Evolutionary conservation across 2,113 vertebrate species (phyloP).

Genomic region (Onychorhynchus coronatus): DNA sequence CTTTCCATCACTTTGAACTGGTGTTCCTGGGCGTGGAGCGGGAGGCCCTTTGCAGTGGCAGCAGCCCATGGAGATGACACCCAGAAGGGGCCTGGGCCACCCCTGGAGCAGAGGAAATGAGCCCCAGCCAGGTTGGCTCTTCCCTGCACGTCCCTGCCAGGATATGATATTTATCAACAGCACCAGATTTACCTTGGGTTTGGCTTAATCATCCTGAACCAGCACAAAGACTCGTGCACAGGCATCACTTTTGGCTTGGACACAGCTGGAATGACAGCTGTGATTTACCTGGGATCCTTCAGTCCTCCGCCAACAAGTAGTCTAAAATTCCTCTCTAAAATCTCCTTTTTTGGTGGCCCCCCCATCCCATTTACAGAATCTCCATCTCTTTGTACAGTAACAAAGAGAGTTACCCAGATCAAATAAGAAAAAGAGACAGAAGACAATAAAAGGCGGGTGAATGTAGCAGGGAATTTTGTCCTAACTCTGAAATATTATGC

Average conservation of each 20-base stretch:
- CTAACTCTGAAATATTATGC: not conserved
- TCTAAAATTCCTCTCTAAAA: not conserved
- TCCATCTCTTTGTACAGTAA: not conserved
- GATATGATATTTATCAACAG: not conserved
- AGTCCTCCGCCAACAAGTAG: not conserved
- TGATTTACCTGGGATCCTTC: not conserved
- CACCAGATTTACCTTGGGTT: not conserved
- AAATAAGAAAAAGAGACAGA: not conserved
- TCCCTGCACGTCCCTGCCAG: not conserved
- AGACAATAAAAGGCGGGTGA: not conserved
- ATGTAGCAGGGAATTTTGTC: not conserved
- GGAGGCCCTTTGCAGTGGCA: not conserved
- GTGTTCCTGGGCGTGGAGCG: not conserved
- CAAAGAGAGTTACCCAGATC: not conserved
- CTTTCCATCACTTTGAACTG: not conserved
- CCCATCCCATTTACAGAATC: not conserved
- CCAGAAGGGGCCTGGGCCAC: not conserved
- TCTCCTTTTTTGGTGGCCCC: not conserved
- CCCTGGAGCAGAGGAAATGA: not conserved
- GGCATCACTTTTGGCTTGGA: not conserved
- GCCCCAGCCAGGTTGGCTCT: not conserved
- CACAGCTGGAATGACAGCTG: not conserved
- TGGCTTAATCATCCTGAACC: not conserved
- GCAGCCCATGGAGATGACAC: not conserved
- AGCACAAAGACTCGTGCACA: fast-evolving